Evolutionary conservation across 2,797 vertebrate species (phyloP).

Genomic region (Serranus cabrilla): DNA sequence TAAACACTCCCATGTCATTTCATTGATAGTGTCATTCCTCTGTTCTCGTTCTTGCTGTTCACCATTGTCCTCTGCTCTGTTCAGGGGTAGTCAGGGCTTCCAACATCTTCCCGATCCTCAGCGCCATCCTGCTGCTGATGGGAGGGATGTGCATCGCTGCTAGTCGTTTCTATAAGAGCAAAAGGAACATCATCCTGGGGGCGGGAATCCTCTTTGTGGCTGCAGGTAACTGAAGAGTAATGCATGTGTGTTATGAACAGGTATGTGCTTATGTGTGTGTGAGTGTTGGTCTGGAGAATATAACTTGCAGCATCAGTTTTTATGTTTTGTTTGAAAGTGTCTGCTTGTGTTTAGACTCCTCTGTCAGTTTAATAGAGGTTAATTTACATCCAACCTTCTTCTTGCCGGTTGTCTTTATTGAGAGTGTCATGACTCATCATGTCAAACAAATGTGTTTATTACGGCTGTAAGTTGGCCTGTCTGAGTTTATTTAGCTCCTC

Average conservation of each 20-base stretch:
- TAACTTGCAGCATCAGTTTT: conserved; percentile 22
- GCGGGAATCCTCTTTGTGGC: conserved; percentile 96
- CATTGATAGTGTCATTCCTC: neutral
- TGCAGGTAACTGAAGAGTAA: conserved; percentile 85
- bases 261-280: neutral
- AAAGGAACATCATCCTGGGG: conserved; percentile 94
- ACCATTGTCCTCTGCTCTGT: conserved; percentile 20
- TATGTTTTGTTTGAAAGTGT: conserved; percentile 36
- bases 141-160: conserved; percentile 96
- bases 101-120: conserved; percentile 97
- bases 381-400: conserved; percentile 14
- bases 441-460: conserved; percentile 35
- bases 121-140: conserved; percentile 94
- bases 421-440: conserved; percentile 25
- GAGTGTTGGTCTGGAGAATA: conserved; percentile 38
- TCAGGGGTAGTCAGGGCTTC: conserved; percentile 95
- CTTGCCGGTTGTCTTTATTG: conserved; percentile 20
- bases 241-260: neutral
- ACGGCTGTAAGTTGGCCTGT: neutral
- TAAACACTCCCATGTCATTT: neutral
- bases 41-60: neutral
- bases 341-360: conserved; percentile 27
- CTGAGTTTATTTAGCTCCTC: conserved; percentile 19
- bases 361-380: conserved; percentile 35
- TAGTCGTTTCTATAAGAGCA: conserved; percentile 94